Conservation (phyloP, 2,113 vertebrate genomes). For the Zosterops lateralis region DNA sequence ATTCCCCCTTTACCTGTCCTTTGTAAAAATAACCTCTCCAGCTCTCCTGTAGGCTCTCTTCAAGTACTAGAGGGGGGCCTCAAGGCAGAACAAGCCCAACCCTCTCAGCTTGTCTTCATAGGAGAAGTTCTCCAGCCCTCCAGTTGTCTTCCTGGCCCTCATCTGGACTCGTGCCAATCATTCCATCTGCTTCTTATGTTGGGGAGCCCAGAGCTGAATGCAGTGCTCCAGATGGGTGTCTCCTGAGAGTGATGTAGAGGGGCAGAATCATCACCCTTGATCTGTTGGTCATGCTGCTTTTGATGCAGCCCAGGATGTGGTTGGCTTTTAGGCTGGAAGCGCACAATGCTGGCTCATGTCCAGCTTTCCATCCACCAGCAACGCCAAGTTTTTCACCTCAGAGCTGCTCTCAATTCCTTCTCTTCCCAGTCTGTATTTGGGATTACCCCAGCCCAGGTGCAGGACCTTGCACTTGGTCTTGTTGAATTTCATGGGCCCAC, state of each 20-base stretch:
- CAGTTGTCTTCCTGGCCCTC: background rate
- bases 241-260: background rate
- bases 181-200: background rate
- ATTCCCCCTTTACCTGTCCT: background rate
- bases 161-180: background rate
- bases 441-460: background rate
- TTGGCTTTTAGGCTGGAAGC: background rate
- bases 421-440: background rate
- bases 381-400: background rate
- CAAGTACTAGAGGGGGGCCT: background rate
- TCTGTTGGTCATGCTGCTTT: background rate
- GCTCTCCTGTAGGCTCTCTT: background rate
- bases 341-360: background rate
- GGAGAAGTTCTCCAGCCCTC: background rate
- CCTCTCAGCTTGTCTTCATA: background rate
- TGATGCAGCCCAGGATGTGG: background rate
- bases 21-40: background rate
- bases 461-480: background rate
- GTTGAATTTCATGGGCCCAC: accelerated
- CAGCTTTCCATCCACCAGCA: background rate
- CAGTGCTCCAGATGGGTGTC: background rate
- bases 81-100: background rate
- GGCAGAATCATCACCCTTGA: background rate
- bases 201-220: background rate
- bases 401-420: background rate